phyloP scores from a whole-genome alignment of 2,888 invertebrate species.

The Anaspis maculata region DNA sequence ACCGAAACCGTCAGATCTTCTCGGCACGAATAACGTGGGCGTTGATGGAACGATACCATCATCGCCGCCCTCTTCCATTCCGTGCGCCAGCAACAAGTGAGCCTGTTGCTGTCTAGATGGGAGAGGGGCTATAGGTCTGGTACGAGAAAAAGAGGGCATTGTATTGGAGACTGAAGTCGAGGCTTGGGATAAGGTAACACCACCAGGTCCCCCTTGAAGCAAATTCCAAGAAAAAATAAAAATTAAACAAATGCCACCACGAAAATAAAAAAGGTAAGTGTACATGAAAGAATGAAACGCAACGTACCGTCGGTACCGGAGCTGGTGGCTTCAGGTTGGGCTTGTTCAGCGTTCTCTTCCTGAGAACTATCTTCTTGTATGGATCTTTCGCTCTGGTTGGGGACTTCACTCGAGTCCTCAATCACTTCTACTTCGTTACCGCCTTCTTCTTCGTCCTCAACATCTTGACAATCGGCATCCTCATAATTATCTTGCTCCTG shows the following conservation, averaged over 20 bases:
- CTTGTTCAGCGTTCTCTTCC: constrained; percentile 43
- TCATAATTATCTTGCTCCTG: constrained; percentile 46
- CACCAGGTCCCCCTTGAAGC: constrained; percentile 22
- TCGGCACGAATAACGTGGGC: constrained; percentile 75
- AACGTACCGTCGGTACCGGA: constrained; percentile 59
- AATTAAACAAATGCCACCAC: constrained; percentile 3
- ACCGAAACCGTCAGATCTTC: constrained; percentile 78
- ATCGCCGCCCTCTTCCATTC: constrained; percentile 59
- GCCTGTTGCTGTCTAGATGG: constrained; percentile 43
- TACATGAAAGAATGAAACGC: no score
- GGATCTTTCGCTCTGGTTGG: constrained; percentile 49
- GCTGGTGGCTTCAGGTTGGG: constrained; percentile 62
- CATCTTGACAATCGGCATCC: constrained; percentile 49
- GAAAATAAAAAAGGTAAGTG: neutral
- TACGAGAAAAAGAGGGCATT: constrained; percentile 47
- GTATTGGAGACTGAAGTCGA: constrained; percentile 34
- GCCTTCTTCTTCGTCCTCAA: constrained; percentile 38
- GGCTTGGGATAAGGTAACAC: constrained; percentile 34
- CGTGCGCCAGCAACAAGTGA: constrained; percentile 44
- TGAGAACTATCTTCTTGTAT: constrained; percentile 23
- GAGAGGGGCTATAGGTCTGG: constrained; percentile 46
- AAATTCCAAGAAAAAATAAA: no score
- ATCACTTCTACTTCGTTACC: constrained; percentile 51
- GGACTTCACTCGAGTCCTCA: constrained; percentile 57
- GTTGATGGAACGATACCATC: constrained; percentile 82